phyloP scores from a whole-genome alignment of 2,888 invertebrate genomes.

The Pyrrhia umbra region DNA sequence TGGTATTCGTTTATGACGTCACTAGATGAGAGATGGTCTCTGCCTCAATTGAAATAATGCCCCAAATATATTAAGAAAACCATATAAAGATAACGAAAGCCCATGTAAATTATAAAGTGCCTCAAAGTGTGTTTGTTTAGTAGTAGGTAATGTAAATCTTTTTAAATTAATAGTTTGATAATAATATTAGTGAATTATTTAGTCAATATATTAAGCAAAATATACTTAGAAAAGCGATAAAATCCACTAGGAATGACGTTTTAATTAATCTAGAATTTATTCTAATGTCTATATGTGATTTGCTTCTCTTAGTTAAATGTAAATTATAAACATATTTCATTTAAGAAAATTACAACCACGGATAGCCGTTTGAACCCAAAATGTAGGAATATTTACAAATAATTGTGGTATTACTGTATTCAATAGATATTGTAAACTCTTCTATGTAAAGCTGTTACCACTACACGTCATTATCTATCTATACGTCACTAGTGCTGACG shows the following conservation, averaged over 20 bases:
- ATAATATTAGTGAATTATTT: not conserved
- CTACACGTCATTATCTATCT: too few relatives aligned
- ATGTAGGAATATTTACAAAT: too few relatives aligned
- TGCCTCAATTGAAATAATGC: too few relatives aligned
- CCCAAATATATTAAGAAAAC: conserved; percentile 35
- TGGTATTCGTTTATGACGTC: conserved; percentile 4
- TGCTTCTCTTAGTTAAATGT: not conserved
- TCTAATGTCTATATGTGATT: not conserved
- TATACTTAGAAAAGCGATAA: conserved; percentile 18
- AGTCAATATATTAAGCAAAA: conserved; percentile 31
- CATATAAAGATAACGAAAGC: not conserved
- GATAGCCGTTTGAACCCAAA: too few relatives aligned
- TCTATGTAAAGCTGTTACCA: too few relatives aligned
- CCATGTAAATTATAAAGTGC: not conserved
- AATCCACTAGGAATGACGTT: not conserved
- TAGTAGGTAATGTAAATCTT: not conserved
- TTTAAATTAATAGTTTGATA: conserved; percentile 22
- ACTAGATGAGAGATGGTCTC: too few relatives aligned
- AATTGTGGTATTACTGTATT: conserved; percentile 1
- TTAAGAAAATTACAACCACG: too few relatives aligned
- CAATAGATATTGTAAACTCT: too few relatives aligned
- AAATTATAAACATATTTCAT: not conserved
- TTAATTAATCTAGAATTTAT: not conserved
- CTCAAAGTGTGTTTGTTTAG: not conserved
- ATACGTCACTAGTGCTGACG: too few relatives aligned